Conservation (phyloP, 2,113 vertebrate species). For the Taurulus bubalis region DNA sequence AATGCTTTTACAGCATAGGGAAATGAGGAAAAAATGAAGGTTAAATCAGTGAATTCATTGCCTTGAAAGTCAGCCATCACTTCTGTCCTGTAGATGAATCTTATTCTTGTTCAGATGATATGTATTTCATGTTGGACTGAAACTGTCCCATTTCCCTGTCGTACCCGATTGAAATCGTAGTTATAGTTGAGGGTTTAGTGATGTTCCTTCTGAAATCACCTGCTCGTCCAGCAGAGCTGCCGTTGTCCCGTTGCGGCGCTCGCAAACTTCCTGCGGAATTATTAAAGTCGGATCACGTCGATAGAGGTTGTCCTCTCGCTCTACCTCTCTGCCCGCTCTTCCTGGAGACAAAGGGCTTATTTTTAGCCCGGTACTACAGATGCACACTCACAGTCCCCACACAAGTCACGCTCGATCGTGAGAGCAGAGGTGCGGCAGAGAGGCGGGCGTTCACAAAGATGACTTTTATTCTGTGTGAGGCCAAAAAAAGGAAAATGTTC, state of each 20-base stretch:
- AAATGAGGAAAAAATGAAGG: no score
- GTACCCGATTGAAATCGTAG: background rate
- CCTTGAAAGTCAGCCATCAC: background rate
- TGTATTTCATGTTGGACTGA: background rate
- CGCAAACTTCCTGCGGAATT: conserved; percentile 14
- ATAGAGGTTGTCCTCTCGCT: conserved; percentile 44
- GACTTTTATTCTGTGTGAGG: no score
- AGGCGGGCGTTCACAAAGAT: conserved; percentile 18
- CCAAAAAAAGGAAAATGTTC: background rate
- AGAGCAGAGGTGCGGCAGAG: background rate
- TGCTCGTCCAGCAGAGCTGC: background rate
- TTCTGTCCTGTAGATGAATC: background rate
- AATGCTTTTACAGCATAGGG: background rate
- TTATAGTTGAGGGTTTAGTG: no score
- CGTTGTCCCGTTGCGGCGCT: background rate
- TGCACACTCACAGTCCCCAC: conserved; percentile 8
- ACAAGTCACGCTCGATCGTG: conserved; percentile 7
- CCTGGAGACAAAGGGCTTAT: conserved; percentile 72
- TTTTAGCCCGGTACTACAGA: conserved; percentile 58
- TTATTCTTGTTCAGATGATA: background rate
- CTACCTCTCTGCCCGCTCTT: conserved; percentile 40
- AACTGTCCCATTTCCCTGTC: background rate
- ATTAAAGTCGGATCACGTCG: conserved; percentile 47
- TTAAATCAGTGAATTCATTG: background rate
- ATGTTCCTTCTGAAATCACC: background rate